Conservation (phyloP, 2,113 vertebrate species). For the Paratilapia polleni region DNA sequence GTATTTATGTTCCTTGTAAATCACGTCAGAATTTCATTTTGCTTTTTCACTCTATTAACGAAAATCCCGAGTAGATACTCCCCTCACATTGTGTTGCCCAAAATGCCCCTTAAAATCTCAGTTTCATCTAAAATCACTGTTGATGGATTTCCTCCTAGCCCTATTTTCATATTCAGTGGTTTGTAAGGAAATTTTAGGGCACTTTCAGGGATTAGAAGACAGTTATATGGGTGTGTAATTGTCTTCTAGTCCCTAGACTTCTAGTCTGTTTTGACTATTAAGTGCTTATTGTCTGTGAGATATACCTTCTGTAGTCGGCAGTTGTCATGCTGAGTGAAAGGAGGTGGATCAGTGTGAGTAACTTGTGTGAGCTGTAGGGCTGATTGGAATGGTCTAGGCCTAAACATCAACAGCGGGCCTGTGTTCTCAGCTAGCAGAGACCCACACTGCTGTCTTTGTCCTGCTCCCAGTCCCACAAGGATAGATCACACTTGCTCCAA, state of each 20-base stretch:
- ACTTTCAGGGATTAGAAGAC: neutral
- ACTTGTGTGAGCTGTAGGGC: slow-evolving; percentile 20
- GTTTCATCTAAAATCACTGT: neutral
- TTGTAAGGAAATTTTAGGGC: neutral
- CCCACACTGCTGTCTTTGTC: slow-evolving; percentile 74
- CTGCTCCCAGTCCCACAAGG: slow-evolving; percentile 39
- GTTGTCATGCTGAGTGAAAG: slow-evolving; percentile 44
- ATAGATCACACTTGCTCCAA: slow-evolving; percentile 52
- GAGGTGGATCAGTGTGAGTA: slow-evolving; percentile 23
- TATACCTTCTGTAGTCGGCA: slow-evolving; percentile 6
- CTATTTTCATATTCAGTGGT: neutral
- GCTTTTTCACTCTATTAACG: neutral
- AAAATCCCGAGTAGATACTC: neutral
- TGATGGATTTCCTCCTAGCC: neutral
- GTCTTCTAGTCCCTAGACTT: too few species aligned
- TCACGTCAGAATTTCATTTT: neutral
- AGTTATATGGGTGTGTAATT: neutral
- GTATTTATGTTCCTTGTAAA: neutral
- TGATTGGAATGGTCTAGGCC: slow-evolving; percentile 31
- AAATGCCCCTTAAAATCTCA: neutral
- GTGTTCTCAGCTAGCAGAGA: slow-evolving; percentile 58
- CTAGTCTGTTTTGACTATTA: neutral
- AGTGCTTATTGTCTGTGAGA: neutral
- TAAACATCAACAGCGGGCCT: slow-evolving; percentile 67
- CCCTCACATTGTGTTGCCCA: neutral